A percentile compares a stretch with the other conserved stretches of the same genome.
These are phyloP conservation scores for Mirza zaza DNA, from an alignment of 2,113 vertebrate genomes.

Conservation along the genomic window DNA sequence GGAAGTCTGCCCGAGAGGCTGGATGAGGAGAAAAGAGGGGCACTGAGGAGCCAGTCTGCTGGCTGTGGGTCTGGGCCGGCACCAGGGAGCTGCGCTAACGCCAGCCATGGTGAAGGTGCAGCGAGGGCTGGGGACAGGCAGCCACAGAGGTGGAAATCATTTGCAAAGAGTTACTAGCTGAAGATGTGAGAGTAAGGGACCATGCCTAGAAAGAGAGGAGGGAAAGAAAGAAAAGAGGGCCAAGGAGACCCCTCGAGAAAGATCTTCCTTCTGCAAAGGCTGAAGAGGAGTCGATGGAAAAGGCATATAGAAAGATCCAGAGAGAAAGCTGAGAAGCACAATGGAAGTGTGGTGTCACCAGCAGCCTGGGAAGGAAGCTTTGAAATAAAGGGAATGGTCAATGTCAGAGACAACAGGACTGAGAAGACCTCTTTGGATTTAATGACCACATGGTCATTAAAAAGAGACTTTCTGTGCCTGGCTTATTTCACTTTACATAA, in stretches of 20 bases:
- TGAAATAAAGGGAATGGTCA: background rate
- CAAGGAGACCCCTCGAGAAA: background rate
- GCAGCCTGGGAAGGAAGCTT: background rate
- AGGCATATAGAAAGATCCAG: background rate
- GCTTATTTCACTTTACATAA: background rate
- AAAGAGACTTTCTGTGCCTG: background rate
- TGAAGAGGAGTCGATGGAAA: background rate
- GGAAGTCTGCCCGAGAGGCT: background rate
- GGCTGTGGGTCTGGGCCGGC: background rate
- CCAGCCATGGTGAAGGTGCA: background rate
- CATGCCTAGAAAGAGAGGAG: background rate
- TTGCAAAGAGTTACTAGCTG: background rate
- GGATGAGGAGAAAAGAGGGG: background rate
- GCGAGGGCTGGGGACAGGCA: background rate
- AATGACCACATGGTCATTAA: background rate
- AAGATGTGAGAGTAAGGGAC: background rate
- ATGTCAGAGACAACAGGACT: background rate
- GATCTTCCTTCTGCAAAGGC: background rate
- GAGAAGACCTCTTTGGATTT: background rate
- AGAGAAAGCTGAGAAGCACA: background rate
- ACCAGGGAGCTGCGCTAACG: background rate
- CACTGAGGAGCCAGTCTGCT: accelerated
- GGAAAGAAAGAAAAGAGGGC: background rate
- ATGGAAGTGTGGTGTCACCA: background rate
- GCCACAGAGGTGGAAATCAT: background rate